Evolutionary conservation across 1,140 invertebrate species (phyloP).

Genomic region (Calliopsis andreniformis): DNA sequence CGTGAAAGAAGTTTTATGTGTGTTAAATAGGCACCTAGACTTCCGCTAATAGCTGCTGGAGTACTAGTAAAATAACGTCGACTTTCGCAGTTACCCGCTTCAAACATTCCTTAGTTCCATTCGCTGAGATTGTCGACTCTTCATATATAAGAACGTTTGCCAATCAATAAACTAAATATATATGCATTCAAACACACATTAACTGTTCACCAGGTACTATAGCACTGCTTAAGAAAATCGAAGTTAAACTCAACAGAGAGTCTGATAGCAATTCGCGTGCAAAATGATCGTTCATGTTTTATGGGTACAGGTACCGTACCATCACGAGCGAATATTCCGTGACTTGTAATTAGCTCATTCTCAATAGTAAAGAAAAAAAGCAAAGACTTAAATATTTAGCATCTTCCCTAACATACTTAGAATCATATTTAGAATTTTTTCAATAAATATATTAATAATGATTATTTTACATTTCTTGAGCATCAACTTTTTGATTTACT

Average conservation of each 20-base stretch:
- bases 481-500: not conserved
- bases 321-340: constrained; percentile 58
- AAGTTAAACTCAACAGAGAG: constrained; percentile 62
- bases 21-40: constrained; percentile 41
- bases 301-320: constrained; percentile 74
- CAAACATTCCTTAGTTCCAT: constrained; percentile 69
- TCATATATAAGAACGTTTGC: constrained; percentile 62
- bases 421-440: not conserved
- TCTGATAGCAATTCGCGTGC: constrained; percentile 76
- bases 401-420: not conserved
- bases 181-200: not conserved
- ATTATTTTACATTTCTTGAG: not conserved
- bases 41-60: constrained; percentile 43
- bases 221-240: constrained; percentile 58
- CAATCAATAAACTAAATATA: constrained; percentile 56
- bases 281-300: constrained; percentile 65
- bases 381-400: too few species aligned
- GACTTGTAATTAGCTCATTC: constrained; percentile 36
- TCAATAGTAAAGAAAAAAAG: not conserved
- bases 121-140: constrained; percentile 55
- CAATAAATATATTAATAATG: not conserved
- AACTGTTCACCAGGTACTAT: not conserved
- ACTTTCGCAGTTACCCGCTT: constrained; percentile 60
- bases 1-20: constrained; percentile 56
- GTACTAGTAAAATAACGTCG: constrained; percentile 47